Evolutionary conservation across 2,797 vertebrate species (phyloP).

Genomic region (Dermochelys coriacea): DNA sequence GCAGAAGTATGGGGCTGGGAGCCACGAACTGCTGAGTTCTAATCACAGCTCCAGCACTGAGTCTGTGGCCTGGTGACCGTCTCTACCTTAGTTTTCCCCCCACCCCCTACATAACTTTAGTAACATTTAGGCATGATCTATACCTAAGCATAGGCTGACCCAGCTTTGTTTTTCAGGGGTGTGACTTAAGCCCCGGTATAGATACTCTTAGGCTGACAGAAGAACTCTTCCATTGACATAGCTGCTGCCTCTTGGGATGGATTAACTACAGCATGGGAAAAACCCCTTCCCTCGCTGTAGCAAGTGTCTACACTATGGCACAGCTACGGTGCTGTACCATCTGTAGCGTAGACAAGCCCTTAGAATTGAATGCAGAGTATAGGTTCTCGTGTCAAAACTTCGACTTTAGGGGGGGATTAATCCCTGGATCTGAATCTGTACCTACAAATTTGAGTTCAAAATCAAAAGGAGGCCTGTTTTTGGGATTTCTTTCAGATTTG

Average conservation of each 20-base stretch:
- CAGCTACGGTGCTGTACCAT: neutral
- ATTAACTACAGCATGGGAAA: neutral
- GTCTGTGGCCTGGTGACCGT: neutral
- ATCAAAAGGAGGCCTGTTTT: neutral
- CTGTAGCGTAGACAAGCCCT: neutral
- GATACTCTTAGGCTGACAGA: neutral
- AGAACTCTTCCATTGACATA: neutral
- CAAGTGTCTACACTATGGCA: neutral
- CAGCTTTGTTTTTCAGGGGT: neutral
- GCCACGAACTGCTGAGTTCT: neutral
- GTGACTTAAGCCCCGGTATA: neutral
- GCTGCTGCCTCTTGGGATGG: neutral
- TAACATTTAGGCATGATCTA: neutral
- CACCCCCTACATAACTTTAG: neutral
- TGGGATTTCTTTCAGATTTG: neutral
- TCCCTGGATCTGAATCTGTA: neutral
- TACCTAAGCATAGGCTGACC: neutral
- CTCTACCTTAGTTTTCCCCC: neutral
- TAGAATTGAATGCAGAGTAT: neutral
- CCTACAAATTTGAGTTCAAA: neutral
- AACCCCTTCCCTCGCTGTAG: neutral
- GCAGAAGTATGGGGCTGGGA: accelerated
- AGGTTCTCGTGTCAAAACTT: neutral
- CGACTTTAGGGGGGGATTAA: neutral
- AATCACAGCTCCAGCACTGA: accelerated